Evolutionary conservation across 2,888 invertebrate genomes (phyloP).

Genomic region (Coleophora deauratella): DNA sequence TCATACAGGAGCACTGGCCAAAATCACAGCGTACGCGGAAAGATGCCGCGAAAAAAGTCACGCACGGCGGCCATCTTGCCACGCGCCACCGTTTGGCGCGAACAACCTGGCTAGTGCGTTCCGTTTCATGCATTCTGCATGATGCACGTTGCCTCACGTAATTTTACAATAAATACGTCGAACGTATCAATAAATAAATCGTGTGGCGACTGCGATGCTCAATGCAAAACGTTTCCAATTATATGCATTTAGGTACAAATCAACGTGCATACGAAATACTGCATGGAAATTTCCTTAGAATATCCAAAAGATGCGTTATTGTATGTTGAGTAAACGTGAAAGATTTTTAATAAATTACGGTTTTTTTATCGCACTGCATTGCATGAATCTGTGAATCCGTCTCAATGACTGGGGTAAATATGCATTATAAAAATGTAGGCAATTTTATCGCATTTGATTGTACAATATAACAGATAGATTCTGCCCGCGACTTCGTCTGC

Average conservation of each 20-base stretch:
- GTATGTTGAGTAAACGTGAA: constrained; percentile 14
- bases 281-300: constrained; percentile 29
- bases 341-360: constrained; percentile 19
- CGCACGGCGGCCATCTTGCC: constrained; percentile 49
- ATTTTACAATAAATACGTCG: constrained; percentile 61
- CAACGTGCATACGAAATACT: constrained; percentile 50
- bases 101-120: constrained; percentile 18
- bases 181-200: constrained; percentile 19
- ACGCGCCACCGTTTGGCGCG: constrained; percentile 49
- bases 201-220: constrained; percentile 46
- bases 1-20: constrained; percentile 67
- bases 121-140: constrained; percentile 24
- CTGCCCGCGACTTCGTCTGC: no score
- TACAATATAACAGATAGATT: no score
- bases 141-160: constrained; percentile 50
- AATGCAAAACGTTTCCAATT: constrained; percentile 56
- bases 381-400: no score
- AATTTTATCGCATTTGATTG: no score
- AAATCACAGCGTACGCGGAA: constrained; percentile 67
- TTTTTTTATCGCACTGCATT: no score
- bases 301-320: constrained; percentile 20
- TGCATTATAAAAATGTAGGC: no score
- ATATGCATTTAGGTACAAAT: constrained; percentile 65
- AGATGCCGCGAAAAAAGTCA: constrained; percentile 53
- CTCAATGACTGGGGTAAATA: no score